Base-by-base conservation (phyloP, 2,113 vertebrate species). In the Eptatretus burgeri region DNA sequence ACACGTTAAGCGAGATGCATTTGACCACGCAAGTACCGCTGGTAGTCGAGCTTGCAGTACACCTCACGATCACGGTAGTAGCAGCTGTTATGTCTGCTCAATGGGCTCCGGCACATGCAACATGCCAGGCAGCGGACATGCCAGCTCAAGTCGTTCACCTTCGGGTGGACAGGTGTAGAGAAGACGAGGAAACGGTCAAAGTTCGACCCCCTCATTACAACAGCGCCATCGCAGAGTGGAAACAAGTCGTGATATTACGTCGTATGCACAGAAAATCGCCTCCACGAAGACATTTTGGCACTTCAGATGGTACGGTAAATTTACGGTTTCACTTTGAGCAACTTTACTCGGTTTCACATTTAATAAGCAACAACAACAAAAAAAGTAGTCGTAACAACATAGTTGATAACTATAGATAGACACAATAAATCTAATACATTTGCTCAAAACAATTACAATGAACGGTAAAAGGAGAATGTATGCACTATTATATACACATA, bases 141-240 rank as follows among this genome's bases (percentile, higher is more conserved):
- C 91, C 91, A 98, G 77, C 87, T 93, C 77, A 93, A 68, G 72
- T 93, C 87, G 63, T 91, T 96, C 51, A 98, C 89, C 91, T 98
- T 70, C 5, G 63, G 66, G 63, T 53, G 64, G 64, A 52, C 11
- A 51, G 64, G 27, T 49, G 51, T 14, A 67, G 53, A 41, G 27
- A 41, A 41, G 27, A 41, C 7, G 27, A 41, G 27, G 27, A 41
- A 41, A 41, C 7, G 3, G 27, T 41, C 27, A 3, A 18, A 51
- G 51, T 13, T 51, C 65, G 64, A 66, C 19, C 51, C 52, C 1
- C 63, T 1, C 53, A 1, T 1, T 0, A 5, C 10, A 13, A 50
- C 64, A 60, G 62, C 51, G 10, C 10, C 56, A 62, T 62, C 19
- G 13, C 10, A 2, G 10, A 62, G n/a, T 62, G n/a, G 19, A 62